These are phyloP conservation scores for Cerceris ruficornis DNA, from an alignment of 2,888 invertebrate genomes.

Conservation along the genomic window DNA sequence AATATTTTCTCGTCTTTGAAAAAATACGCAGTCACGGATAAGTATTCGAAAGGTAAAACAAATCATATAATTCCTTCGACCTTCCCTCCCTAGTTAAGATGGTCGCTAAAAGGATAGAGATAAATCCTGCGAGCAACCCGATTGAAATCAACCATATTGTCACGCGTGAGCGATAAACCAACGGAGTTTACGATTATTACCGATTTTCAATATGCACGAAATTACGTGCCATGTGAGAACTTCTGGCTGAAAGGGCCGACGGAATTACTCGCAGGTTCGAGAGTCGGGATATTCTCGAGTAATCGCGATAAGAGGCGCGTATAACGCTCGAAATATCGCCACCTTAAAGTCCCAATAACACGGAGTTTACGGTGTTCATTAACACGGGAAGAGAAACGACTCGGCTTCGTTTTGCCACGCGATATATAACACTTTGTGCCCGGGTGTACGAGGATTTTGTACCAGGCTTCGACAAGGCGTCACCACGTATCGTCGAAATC, in stretches of 20 bases:
- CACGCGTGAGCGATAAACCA: conserved; percentile 30
- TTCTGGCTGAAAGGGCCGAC: not conserved
- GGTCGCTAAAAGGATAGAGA: conserved; percentile 24
- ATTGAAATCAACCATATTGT: conserved; percentile 29
- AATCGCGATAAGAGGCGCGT: conserved; percentile 20
- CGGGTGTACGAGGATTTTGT: conserved; percentile 35
- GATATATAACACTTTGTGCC: conserved; percentile 16
- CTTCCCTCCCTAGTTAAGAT: not conserved
- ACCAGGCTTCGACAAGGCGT: conserved; percentile 25
- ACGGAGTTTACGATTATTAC: conserved; percentile 32
- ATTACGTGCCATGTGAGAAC: not conserved
- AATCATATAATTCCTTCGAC: not conserved
- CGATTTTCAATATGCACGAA: conserved; percentile 9
- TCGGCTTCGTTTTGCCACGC: conserved; percentile 2
- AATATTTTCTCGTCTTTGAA: not conserved
- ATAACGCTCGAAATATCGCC: not conserved
- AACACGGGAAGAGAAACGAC: not conserved
- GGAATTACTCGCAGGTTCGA: conserved; percentile 9
- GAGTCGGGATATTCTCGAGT: conserved; percentile 15
- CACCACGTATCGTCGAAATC: conserved; percentile 43
- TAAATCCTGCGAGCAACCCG: conserved; percentile 22
- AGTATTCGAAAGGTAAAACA: not conserved
- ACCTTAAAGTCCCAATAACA: conserved; percentile 24
- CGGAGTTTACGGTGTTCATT: conserved; percentile 36
- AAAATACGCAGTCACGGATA: not conserved